Percentiles rank a stretch among this genome's conserved stretches.
Evolutionary conservation across 53 echinoderm and acorn worm species (phyloP).

Genomic region (Mesocentrotus franciscanus): DNA sequence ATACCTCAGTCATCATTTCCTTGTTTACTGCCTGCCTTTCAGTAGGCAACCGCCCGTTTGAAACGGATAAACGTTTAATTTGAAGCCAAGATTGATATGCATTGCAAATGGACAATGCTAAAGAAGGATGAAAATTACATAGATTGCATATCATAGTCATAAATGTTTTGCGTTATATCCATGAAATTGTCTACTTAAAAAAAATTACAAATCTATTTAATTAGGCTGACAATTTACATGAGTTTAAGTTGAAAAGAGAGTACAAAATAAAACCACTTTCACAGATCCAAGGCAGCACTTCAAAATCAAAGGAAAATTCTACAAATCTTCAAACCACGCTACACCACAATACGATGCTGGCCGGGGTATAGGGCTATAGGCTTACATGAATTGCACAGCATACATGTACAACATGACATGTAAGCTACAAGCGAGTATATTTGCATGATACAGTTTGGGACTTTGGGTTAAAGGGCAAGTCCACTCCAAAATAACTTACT

Average conservation of each 20-base stretch:
- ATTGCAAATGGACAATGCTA: background rate
- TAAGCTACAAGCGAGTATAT: no score
- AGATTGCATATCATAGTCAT: background rate
- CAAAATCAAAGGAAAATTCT: background rate
- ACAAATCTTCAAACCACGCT: background rate
- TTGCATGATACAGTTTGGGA: background rate
- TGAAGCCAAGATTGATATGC: background rate
- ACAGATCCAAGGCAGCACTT: background rate
- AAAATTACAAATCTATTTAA: no score
- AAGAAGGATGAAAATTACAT: background rate
- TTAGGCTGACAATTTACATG: no score
- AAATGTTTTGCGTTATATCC: background rate
- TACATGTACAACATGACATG: no score
- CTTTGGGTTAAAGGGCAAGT: no score
- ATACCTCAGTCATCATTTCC: conserved; percentile 56
- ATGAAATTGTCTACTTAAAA: background rate
- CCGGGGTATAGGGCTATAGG: no score
- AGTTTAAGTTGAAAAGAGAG: no score
- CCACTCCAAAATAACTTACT: no score
- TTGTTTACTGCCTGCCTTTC: conserved; percentile 49
- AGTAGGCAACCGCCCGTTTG: background rate
- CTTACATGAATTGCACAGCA: background rate
- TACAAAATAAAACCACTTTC: background rate
- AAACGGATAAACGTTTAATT: background rate
- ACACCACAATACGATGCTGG: no score